Conservation (phyloP, 2,888 invertebrate genomes). For the Argyresthia albistria region DNA sequence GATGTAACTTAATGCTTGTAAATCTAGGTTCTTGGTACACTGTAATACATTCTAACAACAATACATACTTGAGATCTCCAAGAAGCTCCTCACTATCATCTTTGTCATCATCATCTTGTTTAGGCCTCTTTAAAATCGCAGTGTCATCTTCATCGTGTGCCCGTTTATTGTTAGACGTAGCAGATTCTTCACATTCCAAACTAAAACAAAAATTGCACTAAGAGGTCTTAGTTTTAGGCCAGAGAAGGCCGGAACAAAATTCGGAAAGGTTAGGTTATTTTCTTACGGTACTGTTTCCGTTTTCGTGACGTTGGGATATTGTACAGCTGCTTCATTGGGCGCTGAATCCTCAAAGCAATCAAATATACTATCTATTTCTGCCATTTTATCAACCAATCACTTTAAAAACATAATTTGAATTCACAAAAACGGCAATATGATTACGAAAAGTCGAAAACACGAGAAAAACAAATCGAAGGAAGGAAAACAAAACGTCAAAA, state of each 20-base stretch:
- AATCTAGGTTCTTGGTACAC: too few species aligned
- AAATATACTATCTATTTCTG: conserved; percentile 45
- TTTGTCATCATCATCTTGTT: conserved; percentile 33
- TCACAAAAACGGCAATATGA: background rate
- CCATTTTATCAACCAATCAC: conserved; percentile 25
- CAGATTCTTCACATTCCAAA: background rate
- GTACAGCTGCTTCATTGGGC: conserved; percentile 30
- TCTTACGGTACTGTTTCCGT: conserved; percentile 34
- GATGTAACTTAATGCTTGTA: too few species aligned
- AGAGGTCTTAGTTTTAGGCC: too few species aligned
- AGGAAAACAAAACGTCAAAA: too few species aligned
- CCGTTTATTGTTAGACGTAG: conserved; percentile 31
- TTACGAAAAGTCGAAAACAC: background rate
- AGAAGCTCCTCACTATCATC: conserved; percentile 26
- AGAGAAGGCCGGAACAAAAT: too few species aligned
- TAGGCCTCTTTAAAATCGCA: conserved; percentile 39
- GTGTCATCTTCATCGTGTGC: conserved; percentile 39
- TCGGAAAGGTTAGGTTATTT: conserved; percentile 24
- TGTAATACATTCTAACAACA: background rate
- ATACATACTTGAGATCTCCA: conserved; percentile 47
- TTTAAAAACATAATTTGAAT: background rate
- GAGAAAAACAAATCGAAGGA: too few species aligned
- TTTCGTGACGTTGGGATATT: conserved; percentile 33
- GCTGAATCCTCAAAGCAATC: conserved; percentile 53
- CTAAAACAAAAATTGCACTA: background rate